Evolutionary conservation across 2,113 vertebrate genomes (phyloP).

Genomic region (Aspidoscelis tigris): DNA sequence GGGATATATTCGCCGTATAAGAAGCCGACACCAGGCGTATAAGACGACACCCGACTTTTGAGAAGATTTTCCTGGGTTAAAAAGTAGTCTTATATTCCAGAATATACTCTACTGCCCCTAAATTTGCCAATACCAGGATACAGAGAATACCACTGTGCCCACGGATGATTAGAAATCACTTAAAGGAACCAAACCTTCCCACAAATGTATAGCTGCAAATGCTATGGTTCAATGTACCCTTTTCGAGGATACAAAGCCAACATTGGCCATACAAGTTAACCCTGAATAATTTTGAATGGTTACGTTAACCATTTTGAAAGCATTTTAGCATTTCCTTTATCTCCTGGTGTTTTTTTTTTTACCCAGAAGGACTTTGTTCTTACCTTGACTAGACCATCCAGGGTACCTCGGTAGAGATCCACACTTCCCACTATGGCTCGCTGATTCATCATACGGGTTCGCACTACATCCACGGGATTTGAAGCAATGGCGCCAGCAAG

Average conservation of each 20-base stretch:
- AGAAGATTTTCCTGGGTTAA: no score
- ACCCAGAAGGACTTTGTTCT: constrained; percentile 5
- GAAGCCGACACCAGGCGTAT: no score
- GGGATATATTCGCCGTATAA: no score
- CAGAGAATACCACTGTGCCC: background rate
- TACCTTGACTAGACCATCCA: constrained; percentile 92
- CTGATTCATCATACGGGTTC: constrained; percentile 97
- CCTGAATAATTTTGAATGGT: background rate
- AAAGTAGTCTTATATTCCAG: no score
- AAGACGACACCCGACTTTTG: no score
- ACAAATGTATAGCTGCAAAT: background rate
- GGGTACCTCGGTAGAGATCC: constrained; percentile 86
- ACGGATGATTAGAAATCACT: background rate
- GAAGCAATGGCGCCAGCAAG: constrained; percentile 91
- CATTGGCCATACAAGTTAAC: background rate
- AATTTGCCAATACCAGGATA: background rate
- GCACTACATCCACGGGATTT: constrained; percentile 92
- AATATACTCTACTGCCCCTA: no score
- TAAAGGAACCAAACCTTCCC: background rate
- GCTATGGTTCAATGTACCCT: background rate
- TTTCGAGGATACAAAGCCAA: background rate
- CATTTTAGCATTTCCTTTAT: background rate
- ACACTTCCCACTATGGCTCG: constrained; percentile 75
- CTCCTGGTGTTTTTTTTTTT: background rate
- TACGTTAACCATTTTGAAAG: background rate